These are phyloP conservation scores for Chloebia gouldiae DNA, from an alignment of 2,113 vertebrate genomes.

Conservation along the genomic window DNA sequence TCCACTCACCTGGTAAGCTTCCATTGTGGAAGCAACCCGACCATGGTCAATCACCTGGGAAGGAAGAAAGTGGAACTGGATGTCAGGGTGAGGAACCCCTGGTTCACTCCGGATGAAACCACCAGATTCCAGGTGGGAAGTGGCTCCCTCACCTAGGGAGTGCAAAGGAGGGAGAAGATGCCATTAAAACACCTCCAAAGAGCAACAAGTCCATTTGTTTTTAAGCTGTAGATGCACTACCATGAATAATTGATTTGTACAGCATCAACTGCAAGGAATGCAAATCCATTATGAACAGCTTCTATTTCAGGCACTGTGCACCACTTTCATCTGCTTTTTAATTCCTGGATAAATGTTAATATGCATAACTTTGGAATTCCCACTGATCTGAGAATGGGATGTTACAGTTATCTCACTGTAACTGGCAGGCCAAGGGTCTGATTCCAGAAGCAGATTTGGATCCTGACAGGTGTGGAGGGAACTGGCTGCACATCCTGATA, in stretches of 20 bases:
- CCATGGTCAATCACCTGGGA: conserved; percentile 97
- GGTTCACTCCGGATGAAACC: conserved; percentile 91
- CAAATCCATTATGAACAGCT: not conserved
- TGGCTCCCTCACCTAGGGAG: conserved; percentile 85
- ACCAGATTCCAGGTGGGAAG: conserved; percentile 91
- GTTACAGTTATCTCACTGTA: not conserved
- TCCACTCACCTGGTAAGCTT: conserved; percentile 89
- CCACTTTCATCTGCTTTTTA: not conserved
- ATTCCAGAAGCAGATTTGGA: not conserved
- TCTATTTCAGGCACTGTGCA: not conserved
- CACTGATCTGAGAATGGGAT: not conserved
- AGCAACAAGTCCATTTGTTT: not conserved
- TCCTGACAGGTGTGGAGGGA: not conserved
- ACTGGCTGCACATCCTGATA: not conserved
- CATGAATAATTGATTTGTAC: not conserved
- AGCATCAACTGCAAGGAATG: not conserved
- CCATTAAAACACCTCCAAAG: not conserved
- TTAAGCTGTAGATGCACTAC: not conserved
- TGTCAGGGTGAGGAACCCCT: conserved; percentile 85
- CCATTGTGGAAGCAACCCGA: conserved; percentile 78
- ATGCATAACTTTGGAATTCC: not conserved
- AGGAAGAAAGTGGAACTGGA: conserved; percentile 97
- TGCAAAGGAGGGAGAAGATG: not conserved
- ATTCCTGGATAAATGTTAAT: not conserved
- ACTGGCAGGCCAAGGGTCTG: not conserved